Evolutionary conservation across 2,113 vertebrate genomes (phyloP).

Genomic region (Psophia crepitans): DNA sequence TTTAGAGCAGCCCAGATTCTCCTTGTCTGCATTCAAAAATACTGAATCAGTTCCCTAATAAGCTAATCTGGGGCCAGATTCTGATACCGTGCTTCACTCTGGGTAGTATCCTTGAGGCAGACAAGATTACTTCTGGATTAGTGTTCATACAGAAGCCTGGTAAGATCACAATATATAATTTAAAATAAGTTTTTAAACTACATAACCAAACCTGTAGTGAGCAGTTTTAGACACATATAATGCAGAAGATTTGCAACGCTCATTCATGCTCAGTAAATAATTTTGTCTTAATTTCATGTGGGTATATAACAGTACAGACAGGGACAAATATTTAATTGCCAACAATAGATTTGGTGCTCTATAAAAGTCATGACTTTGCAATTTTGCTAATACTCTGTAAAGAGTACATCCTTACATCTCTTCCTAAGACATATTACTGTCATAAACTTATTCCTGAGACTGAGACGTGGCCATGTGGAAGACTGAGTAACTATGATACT

Average conservation of each 20-base stretch:
- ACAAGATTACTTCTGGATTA: not conserved
- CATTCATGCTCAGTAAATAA: not conserved
- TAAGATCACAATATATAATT: not conserved
- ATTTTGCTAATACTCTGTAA: not conserved
- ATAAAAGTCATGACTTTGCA: not conserved
- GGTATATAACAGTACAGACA: not conserved
- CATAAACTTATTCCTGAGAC: conserved; percentile 29
- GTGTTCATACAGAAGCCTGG: not conserved
- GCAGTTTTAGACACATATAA: not conserved
- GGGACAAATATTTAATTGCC: not conserved
- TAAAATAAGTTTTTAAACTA: not conserved
- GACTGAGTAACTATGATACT: conserved; percentile 41
- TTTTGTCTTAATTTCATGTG: not conserved
- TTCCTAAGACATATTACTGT: not conserved
- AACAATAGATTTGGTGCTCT: not conserved
- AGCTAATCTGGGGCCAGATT: not conserved
- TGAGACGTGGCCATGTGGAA: conserved; percentile 33
- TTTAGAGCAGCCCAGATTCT: not conserved
- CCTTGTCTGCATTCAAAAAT: not conserved
- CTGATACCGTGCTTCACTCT: not conserved
- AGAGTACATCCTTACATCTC: not conserved
- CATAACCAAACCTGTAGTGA: not conserved
- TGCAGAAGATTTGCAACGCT: not conserved
- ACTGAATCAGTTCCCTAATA: not conserved
- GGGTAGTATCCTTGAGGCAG: not conserved